phyloP scores from a whole-genome alignment of 2,797 vertebrate species.

The Alca torda region DNA sequence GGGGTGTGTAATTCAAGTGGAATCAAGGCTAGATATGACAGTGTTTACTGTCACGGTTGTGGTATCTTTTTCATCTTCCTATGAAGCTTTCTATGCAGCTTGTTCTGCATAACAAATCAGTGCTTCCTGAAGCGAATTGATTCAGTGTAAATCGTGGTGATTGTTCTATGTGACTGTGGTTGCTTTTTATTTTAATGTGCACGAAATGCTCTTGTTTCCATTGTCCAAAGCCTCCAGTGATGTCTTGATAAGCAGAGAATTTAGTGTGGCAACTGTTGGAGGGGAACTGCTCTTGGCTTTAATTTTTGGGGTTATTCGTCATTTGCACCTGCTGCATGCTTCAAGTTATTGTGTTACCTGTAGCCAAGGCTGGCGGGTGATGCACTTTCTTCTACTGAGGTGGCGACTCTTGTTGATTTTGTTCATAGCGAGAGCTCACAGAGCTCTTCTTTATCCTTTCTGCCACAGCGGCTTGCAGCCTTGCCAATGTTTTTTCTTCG shows the following conservation, averaged over 20 bases:
- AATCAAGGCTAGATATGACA: background rate
- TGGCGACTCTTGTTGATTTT: background rate
- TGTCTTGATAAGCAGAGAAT: background rate
- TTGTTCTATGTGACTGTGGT: background rate
- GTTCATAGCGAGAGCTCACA: background rate
- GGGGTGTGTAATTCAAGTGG: background rate
- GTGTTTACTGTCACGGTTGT: background rate
- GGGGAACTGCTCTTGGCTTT: background rate
- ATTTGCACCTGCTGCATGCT: background rate
- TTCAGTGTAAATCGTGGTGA: background rate
- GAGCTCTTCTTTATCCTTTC: background rate
- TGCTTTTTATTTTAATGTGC: background rate
- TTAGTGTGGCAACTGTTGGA: background rate
- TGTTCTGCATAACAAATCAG: background rate
- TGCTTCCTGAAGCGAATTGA: fast-evolving
- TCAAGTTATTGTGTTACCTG: fast-evolving
- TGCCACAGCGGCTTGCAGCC: background rate
- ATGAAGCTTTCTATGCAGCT: background rate
- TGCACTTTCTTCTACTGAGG: background rate
- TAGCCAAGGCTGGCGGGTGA: background rate
- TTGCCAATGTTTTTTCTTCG: background rate
- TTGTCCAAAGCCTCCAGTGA: background rate
- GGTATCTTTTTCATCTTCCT: background rate
- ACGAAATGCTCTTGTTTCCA: background rate
- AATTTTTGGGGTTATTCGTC: background rate